A percentile compares a stretch with the other conserved stretches of the same genome.
These are phyloP conservation scores for Tauraco hartlaubi DNA, from an alignment of 2,797 vertebrate genomes.

Conservation along the genomic window DNA sequence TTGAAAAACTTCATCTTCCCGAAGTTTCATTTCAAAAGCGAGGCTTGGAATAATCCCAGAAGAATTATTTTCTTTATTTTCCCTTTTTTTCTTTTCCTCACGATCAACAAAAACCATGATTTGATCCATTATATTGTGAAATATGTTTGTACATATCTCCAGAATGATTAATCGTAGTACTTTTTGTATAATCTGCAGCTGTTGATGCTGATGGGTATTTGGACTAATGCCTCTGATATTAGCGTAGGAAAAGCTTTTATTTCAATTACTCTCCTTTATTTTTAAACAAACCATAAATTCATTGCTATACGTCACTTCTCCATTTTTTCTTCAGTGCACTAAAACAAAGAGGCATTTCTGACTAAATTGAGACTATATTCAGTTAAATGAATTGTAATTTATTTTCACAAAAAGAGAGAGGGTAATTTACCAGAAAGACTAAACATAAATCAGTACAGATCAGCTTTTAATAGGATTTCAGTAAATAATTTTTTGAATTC, in stretches of 20 bases:
- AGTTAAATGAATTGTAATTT: neutral
- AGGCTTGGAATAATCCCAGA: neutral
- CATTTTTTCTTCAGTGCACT: neutral
- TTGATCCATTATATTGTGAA: neutral
- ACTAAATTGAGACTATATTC: neutral
- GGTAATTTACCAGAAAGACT: neutral
- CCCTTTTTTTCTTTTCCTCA: neutral
- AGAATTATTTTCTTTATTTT: neutral
- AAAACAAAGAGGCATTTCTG: neutral
- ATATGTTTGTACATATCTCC: neutral
- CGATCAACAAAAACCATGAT: neutral
- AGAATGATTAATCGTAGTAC: neutral
- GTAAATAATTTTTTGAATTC: neutral
- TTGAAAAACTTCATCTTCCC: neutral
- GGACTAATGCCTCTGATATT: neutral
- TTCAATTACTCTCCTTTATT: neutral
- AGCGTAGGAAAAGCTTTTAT: constrained; percentile 4
- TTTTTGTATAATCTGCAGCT: neutral
- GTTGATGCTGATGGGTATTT: neutral
- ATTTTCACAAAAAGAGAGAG: neutral
- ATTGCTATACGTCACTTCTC: neutral
- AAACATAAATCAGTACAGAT: neutral
- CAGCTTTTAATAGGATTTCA: neutral
- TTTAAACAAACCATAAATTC: neutral
- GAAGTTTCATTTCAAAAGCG: neutral